Conservation (phyloP, 2,888 invertebrate genomes). For the Archaeoteleia sp. region DNA sequence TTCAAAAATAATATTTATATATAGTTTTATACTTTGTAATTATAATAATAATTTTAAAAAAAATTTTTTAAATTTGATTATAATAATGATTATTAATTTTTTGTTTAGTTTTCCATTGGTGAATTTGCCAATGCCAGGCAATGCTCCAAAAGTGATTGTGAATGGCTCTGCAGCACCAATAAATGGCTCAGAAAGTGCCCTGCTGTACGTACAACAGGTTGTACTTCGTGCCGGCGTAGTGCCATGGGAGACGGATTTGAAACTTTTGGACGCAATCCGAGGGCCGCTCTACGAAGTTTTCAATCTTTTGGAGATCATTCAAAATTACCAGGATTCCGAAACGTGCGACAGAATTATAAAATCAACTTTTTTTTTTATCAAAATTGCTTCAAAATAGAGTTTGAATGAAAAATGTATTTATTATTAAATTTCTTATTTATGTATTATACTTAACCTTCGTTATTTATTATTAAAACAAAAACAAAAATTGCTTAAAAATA, state of each 20-base stretch:
- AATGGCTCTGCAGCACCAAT: slow-evolving; percentile 70
- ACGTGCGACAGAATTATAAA: slow-evolving; percentile 76
- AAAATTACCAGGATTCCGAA: slow-evolving; percentile 86
- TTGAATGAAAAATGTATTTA: background rate
- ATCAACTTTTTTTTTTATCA: background rate
- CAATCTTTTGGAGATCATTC: slow-evolving; percentile 88
- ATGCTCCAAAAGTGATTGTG: slow-evolving; percentile 85
- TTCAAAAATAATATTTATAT: too few relatives aligned
- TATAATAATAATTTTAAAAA: slow-evolving; percentile 2
- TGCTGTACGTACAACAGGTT: slow-evolving; percentile 86
- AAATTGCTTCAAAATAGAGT: too few relatives aligned
- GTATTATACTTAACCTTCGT: too few relatives aligned
- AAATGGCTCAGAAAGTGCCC: slow-evolving; percentile 76
- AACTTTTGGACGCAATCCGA: slow-evolving; percentile 92
- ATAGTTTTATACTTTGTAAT: too few relatives aligned
- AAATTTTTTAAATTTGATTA: background rate
- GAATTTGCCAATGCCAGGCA: slow-evolving; percentile 92
- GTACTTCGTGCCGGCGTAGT: slow-evolving; percentile 85
- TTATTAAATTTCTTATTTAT: too few relatives aligned
- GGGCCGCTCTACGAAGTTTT: slow-evolving; percentile 94
- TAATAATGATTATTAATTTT: slow-evolving; percentile 1
- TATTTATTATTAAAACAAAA: too few relatives aligned
- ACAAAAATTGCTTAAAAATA: too few relatives aligned
- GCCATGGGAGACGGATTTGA: slow-evolving; percentile 90
- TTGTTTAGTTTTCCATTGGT: slow-evolving; percentile 86